Base-by-base conservation (phyloP, 2,797 vertebrate genomes). In the Cynopterus sphinx region DNA sequence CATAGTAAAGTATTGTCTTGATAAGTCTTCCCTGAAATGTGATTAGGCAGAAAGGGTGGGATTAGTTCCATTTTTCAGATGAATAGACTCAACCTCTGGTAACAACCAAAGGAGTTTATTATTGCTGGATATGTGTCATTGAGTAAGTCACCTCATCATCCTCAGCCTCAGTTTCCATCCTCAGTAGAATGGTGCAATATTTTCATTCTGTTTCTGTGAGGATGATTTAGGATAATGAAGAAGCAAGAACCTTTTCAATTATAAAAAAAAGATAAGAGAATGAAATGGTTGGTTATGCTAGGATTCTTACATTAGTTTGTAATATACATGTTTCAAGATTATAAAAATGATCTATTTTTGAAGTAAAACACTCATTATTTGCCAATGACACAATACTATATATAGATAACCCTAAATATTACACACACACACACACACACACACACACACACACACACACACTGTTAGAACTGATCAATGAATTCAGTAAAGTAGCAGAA, bases 51-150 rank as follows among this genome's bases (percentile, higher is more conserved):
- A 87, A 83, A 43, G 33, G n/a, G 6, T 33, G 91, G 17, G 41
- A 83, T 86, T 95, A 28, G 77, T 93, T 86, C 49, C 65, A 78
- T 78, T 94, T 86, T 90, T 59, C 68, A 93, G 46, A 89, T 89
- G 36, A 91, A 68, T 63, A 67, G 57, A 90, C 24, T 3, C 21
- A 92, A 85, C 61, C 43, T 84, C 77, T 93, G 21, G 51, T 90
- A 74, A 28, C 15, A 79, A 90, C 10, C 51, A 84, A 92, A 16
- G 21, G 28, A 86, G 13, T 39, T 41, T 73, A 49, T 65, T 53
- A 61, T 93, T 85, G 55, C 31, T 70, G 68, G 17, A 3, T 55
- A 82, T 53, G 24, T 26, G 57, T 81, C 33, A 61, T 74, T 93
- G 75, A 88, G 43, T 3, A 96, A 85, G 15, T 57, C 75, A 67